phyloP scores from a whole-genome alignment of 2,113 vertebrate genomes.

The Elephantulus edwardii region DNA sequence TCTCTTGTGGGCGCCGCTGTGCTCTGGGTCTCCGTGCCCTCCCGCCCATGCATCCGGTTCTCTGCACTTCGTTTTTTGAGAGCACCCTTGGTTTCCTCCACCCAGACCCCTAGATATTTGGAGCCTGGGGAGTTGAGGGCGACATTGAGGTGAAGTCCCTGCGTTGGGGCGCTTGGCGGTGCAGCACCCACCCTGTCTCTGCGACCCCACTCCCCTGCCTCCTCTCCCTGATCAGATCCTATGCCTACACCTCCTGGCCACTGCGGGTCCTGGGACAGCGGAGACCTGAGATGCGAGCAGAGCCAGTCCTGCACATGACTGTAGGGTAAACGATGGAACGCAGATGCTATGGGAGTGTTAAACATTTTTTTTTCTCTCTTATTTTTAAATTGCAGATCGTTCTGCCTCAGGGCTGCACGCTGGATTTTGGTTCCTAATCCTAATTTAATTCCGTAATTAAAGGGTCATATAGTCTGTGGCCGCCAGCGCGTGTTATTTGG shows the following conservation, averaged over 20 bases:
- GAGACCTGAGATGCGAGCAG: not conserved
- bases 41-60: not conserved
- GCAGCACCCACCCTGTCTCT: too few relatives aligned
- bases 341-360: not conserved
- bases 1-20: too few relatives aligned
- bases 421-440: not conserved
- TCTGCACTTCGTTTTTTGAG: not conserved
- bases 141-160: not conserved
- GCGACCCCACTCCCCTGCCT: not conserved
- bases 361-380: not conserved
- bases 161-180: not conserved
- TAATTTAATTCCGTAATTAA: not conserved
- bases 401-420: not conserved
- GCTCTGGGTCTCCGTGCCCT: too few relatives aligned
- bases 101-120: not conserved
- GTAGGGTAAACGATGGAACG: not conserved
- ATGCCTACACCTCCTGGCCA: not conserved
- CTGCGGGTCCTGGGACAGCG: not conserved
- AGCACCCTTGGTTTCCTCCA: not conserved
- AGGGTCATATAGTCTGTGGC: not conserved
- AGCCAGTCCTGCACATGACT: not conserved
- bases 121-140: not conserved
- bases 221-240: not conserved
- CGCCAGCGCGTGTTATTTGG: not conserved
- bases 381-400: not conserved